Percentiles rank a stretch among this genome's conserved stretches.
Conservation (phyloP, 2,888 invertebrate species). For the Tinea semifulvella region DNA sequence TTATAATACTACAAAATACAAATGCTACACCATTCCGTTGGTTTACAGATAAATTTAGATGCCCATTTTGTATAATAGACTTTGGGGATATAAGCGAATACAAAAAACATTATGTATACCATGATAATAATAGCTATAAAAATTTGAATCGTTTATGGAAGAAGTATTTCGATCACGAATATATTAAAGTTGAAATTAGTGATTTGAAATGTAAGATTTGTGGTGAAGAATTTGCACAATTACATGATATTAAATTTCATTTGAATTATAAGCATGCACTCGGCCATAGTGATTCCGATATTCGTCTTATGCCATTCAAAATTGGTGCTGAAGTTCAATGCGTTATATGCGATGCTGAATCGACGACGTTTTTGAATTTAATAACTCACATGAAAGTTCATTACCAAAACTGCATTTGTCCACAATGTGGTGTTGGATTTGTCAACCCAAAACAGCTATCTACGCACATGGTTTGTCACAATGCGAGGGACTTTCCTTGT, state of each 20-base stretch:
- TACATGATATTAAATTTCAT: slow-evolving; percentile 28
- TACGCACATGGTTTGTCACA: background rate
- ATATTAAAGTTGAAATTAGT: slow-evolving; percentile 35
- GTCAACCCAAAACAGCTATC: background rate
- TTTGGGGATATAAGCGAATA: background rate
- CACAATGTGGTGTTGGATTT: slow-evolving; percentile 45
- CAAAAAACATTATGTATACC: background rate
- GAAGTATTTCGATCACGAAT: slow-evolving; percentile 14
- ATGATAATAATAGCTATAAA: background rate
- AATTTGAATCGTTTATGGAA: background rate
- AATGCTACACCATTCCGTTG: slow-evolving; percentile 8
- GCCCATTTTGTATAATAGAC: background rate
- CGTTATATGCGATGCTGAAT: slow-evolving; percentile 25
- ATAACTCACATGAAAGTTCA: slow-evolving; percentile 36
- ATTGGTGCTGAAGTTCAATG: slow-evolving; percentile 28
- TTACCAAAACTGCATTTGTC: slow-evolving; percentile 33
- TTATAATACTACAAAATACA: background rate
- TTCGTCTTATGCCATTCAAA: slow-evolving; percentile 33
- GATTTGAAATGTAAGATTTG: slow-evolving; percentile 33
- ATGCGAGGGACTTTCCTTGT: background rate
- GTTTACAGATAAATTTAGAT: background rate
- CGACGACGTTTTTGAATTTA: slow-evolving; percentile 28
- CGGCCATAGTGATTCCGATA: slow-evolving; percentile 19
- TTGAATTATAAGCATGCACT: slow-evolving; percentile 28
- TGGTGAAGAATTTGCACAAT: slow-evolving; percentile 20